phyloP scores from a whole-genome alignment of 2,113 vertebrate genomes.

The Mixornis gularis region DNA sequence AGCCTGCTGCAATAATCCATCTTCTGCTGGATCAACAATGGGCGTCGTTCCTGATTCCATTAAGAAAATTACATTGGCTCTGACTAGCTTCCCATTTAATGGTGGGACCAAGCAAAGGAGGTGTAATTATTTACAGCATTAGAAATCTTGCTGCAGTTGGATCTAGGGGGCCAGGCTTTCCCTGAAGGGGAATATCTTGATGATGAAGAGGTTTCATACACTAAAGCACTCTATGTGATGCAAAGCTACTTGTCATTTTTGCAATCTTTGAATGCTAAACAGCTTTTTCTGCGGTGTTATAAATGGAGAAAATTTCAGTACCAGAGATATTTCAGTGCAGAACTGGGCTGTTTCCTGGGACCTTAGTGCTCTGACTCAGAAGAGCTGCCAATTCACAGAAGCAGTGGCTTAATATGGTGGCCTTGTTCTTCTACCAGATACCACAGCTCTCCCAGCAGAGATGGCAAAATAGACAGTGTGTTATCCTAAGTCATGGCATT shows the following conservation, averaged over 20 bases:
- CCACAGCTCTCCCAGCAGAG: not conserved
- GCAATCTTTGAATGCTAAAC: not conserved
- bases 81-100: not conserved
- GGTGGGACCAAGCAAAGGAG: not conserved
- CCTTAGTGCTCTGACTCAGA: not conserved
- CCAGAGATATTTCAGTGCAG: not conserved
- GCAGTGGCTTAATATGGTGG: not conserved
- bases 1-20: slow-evolving; percentile 47
- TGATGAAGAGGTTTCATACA: not conserved
- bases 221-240: not conserved
- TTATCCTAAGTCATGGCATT: not conserved
- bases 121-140: not conserved
- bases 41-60: slow-evolving; percentile 49
- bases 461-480: not conserved
- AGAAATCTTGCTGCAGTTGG: not conserved
- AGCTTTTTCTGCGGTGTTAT: not conserved
- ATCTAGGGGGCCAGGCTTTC: not conserved
- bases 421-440: not conserved
- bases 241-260: not conserved
- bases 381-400: not conserved
- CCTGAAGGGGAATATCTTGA: not conserved
- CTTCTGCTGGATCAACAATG: slow-evolving; percentile 23
- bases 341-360: not conserved
- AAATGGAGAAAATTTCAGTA: not conserved
- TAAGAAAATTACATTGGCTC: slow-evolving; percentile 65